Evolutionary conservation across 1,140 invertebrate species (phyloP), one percentile per base, ranked within the genome.

Genomic region (Arctopsyche grandis): DNA sequence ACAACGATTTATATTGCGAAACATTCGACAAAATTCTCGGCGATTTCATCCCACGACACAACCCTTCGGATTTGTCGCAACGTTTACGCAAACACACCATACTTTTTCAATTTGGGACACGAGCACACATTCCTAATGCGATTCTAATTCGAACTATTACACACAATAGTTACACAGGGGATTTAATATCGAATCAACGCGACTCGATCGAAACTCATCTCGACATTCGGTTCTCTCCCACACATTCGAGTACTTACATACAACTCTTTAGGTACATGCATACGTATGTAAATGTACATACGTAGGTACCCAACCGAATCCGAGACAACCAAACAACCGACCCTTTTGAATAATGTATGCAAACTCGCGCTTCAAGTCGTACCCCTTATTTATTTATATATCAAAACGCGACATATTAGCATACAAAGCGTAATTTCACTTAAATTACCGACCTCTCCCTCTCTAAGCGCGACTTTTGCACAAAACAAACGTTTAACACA

Each of bases 391-490:
- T 60, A 60, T 60, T 60, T 60, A 38, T 38, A 21, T 60, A 21
- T 60, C 48, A 19, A 19, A 52, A 19, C 48, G 48, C 7, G 16
- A 16, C 56, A 9, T 19, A 60, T 60, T 60, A 60, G 14, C 56
- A 60, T 60, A 60, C 63, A 66, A 26, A 66, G 63, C 63, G 26
- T 66, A 26, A 66, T 66, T 66, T 66, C 63, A 66, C 63, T 66
- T 66, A 66, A 66, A 66, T 66, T 66, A 66, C 24, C 24, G 24
- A 9, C 22, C 21, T 12, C 63, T 26, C 56, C 9, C 7, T 19
- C 9, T 19, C 56, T 19, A n/a, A n/a, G 56, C 16, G 16, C 19
- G 16, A 7, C 29, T 38, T 38, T 21, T 4, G 7, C 5, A 66
- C 24, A 26, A 66, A 66, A 26, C 63, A 26, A 66, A 66, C 63